phyloP scores from a whole-genome alignment of 1,140 invertebrate species.

The Papilio dardanus region DNA sequence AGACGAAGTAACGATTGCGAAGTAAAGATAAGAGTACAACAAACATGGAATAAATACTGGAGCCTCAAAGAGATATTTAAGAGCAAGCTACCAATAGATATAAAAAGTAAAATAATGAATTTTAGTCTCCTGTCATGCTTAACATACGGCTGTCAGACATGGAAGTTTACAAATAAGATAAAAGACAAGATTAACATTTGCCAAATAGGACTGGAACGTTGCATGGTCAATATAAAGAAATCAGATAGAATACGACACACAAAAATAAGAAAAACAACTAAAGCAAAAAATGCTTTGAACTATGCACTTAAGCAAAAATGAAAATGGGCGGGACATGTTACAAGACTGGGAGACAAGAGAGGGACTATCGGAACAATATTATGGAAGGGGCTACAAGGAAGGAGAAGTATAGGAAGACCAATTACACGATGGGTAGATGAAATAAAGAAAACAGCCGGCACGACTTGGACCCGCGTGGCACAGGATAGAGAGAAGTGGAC shows the following conservation, averaged over 20 bases:
- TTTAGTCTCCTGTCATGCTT: slow-evolving; percentile 31
- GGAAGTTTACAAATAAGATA: slow-evolving; percentile 24
- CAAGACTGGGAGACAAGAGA: too few relatives aligned
- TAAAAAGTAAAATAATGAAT: slow-evolving; percentile 38
- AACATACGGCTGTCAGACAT: slow-evolving; percentile 33
- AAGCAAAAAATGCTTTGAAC: too few relatives aligned
- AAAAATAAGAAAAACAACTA: too few relatives aligned
- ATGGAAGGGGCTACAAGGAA: too few relatives aligned
- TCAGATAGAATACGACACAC: slow-evolving; percentile 1
- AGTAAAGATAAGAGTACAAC: slow-evolving; percentile 36
- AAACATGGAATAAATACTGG: slow-evolving; percentile 42
- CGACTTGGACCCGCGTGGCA: too few relatives aligned
- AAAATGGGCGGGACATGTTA: too few relatives aligned
- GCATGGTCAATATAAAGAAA: slow-evolving; percentile 35
- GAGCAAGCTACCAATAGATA: slow-evolving; percentile 34
- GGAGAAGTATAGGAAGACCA: too few relatives aligned
- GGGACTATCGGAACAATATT: too few relatives aligned
- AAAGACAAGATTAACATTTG: slow-evolving; percentile 30
- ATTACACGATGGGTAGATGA: too few relatives aligned
- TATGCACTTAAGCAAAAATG: too few relatives aligned
- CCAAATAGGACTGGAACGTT: slow-evolving; percentile 22
- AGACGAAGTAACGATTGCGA: slow-evolving; percentile 38
- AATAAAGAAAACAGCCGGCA: too few relatives aligned
- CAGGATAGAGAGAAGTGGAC: too few relatives aligned
- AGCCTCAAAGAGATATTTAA: slow-evolving; percentile 41